These are phyloP conservation scores for Nephrotoma appendiculata DNA, from an alignment of 2,888 invertebrate genomes.

Conservation along the genomic window DNA sequence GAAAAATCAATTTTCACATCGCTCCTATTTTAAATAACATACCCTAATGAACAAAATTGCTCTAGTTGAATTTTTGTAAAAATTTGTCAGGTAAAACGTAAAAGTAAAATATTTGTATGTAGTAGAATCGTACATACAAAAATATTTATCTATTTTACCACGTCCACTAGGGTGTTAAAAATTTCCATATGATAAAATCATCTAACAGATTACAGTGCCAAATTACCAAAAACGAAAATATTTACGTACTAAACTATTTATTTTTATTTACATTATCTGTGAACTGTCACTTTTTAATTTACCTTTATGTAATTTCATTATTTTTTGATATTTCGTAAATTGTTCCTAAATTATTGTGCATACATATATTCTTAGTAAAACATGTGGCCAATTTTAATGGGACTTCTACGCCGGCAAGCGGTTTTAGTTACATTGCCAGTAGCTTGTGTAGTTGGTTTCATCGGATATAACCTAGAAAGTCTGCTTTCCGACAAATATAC, in stretches of 20 bases:
- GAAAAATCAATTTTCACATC: too few relatives aligned
- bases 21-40: too few relatives aligned
- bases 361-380: slow-evolving; percentile 14
- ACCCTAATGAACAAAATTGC: too few relatives aligned
- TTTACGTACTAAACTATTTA: not conserved
- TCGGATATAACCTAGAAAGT: slow-evolving; percentile 78
- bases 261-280: not conserved
- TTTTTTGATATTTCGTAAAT: not conserved
- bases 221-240: not conserved
- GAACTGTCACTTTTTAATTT: not conserved
- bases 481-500: slow-evolving; percentile 59
- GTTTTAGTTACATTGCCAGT: slow-evolving; percentile 69
- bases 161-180: too few relatives aligned
- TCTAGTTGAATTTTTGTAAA: too few relatives aligned
- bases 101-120: too few relatives aligned
- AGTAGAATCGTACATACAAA: too few relatives aligned
- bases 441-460: slow-evolving; percentile 63
- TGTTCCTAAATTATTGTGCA: slow-evolving; percentile 15
- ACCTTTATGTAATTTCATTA: not conserved
- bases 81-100: too few relatives aligned
- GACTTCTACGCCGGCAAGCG: slow-evolving; percentile 54
- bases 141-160: too few relatives aligned
- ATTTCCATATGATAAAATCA: not conserved
- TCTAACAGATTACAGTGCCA: not conserved
- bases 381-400: slow-evolving; percentile 67